Evolutionary conservation across 2,113 vertebrate genomes (phyloP).

Genomic region (Pipa parva): DNA sequence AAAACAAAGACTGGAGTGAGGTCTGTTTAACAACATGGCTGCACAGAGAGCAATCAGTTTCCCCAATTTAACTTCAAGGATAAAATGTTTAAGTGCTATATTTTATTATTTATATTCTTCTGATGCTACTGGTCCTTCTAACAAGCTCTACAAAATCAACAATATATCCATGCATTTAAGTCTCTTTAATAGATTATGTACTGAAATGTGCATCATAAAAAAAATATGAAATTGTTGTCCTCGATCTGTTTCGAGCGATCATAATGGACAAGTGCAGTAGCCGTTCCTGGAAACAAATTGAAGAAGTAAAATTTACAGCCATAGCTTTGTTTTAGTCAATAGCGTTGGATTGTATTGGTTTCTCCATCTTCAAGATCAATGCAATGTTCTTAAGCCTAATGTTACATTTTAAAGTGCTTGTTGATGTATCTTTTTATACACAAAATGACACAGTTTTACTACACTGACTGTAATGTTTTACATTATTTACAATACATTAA

Average conservation of each 20-base stretch:
- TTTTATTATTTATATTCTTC: no score
- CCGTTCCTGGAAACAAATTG: slow-evolving; percentile 1
- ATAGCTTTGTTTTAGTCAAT: slow-evolving; percentile 1
- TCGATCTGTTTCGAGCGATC: no score
- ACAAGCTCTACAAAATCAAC: no score
- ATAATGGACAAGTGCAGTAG: not conserved
- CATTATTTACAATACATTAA: slow-evolving; percentile 40
- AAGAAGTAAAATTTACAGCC: slow-evolving; percentile 7
- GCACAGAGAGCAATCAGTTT: no score
- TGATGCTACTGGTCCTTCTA: no score
- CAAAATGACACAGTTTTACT: slow-evolving; percentile 8
- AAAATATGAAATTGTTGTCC: not conserved
- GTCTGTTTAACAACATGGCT: no score
- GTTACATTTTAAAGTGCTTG: slow-evolving; percentile 13
- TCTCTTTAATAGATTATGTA: no score
- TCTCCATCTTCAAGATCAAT: slow-evolving; percentile 30
- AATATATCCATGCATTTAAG: no score
- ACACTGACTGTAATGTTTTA: not conserved
- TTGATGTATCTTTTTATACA: slow-evolving; percentile 27
- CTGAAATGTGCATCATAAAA: no score
- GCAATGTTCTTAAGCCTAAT: not conserved
- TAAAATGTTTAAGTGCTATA: no score
- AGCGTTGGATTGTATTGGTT: slow-evolving; percentile 6
- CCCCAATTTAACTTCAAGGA: no score
- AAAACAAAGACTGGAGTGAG: no score